These are phyloP conservation scores for Coilia nasus DNA, from an alignment of 2,797 vertebrate genomes.

Conservation along the genomic window DNA sequence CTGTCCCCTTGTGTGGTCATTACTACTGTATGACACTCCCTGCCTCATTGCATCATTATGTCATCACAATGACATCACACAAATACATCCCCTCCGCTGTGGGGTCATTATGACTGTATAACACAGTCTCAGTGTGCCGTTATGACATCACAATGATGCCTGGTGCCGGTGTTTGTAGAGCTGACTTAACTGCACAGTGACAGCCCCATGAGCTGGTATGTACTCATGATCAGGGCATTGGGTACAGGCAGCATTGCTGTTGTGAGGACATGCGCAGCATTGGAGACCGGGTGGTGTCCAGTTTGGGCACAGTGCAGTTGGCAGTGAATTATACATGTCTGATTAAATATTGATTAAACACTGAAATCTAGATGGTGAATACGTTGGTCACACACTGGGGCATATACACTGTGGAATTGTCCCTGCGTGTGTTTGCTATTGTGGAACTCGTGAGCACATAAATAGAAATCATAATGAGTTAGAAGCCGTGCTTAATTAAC, in stretches of 20 bases:
- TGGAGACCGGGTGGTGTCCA: neutral
- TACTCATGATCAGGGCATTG: neutral
- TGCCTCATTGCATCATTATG: neutral
- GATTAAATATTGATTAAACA: slow-evolving; percentile 20
- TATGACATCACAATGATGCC: slow-evolving; percentile 11
- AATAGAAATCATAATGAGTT: neutral
- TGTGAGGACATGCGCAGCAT: neutral
- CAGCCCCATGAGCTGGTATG: neutral
- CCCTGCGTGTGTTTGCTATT: neutral
- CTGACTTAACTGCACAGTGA: neutral
- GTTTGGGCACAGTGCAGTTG: neutral
- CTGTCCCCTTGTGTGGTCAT: neutral
- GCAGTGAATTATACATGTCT: slow-evolving; percentile 12
- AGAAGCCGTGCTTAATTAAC: neutral
- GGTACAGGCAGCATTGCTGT: neutral
- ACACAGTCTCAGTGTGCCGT: neutral
- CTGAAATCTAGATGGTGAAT: slow-evolving; percentile 14
- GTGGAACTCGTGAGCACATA: neutral
- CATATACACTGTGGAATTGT: neutral
- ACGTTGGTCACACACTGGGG: neutral
- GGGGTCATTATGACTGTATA: neutral
- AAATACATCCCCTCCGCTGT: neutral
- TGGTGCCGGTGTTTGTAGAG: neutral
- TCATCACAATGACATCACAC: neutral
- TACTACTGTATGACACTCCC: neutral